Evolutionary conservation across 2,797 vertebrate species (phyloP).

Genomic region (Geotrypetes seraphini): DNA sequence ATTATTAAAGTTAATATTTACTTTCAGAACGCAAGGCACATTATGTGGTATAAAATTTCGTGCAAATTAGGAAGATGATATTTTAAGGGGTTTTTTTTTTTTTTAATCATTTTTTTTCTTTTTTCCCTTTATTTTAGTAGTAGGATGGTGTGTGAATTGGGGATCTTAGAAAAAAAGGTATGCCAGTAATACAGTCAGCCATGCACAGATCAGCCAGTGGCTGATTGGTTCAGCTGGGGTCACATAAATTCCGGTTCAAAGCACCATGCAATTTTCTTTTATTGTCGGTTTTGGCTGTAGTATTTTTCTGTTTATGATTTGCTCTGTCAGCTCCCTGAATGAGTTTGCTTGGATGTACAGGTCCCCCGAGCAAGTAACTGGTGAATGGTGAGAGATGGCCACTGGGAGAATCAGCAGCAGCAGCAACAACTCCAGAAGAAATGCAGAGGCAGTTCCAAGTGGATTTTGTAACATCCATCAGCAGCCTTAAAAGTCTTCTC

Average conservation of each 20-base stretch:
- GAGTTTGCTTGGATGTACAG: conserved; percentile 1
- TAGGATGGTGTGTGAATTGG: too few species aligned
- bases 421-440: too few species aligned
- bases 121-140: conserved; percentile 11
- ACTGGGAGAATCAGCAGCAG: too few species aligned
- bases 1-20: conserved; percentile 68
- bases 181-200: conserved; percentile 55
- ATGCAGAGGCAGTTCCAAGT: too few species aligned
- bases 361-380: too few species aligned
- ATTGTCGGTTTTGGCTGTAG: conserved; percentile 20
- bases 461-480: too few species aligned
- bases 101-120: conserved; percentile 19
- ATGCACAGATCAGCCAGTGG: conserved; percentile 61
- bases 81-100: conserved; percentile 11
- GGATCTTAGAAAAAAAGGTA: too few species aligned
- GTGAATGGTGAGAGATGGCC: too few species aligned
- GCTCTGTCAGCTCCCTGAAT: conserved; percentile 4
- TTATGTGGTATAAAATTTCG: conserved; percentile 89
- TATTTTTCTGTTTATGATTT: not conserved
- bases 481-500: too few species aligned
- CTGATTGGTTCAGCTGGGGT: conserved; percentile 51
- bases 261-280: conserved; percentile 67
- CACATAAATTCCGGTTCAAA: conserved; percentile 51
- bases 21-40: conserved; percentile 93
- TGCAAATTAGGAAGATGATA: conserved; percentile 77